Conservation (phyloP, 1,140 invertebrate genomes). For the Gonatopus flavifemur region DNA sequence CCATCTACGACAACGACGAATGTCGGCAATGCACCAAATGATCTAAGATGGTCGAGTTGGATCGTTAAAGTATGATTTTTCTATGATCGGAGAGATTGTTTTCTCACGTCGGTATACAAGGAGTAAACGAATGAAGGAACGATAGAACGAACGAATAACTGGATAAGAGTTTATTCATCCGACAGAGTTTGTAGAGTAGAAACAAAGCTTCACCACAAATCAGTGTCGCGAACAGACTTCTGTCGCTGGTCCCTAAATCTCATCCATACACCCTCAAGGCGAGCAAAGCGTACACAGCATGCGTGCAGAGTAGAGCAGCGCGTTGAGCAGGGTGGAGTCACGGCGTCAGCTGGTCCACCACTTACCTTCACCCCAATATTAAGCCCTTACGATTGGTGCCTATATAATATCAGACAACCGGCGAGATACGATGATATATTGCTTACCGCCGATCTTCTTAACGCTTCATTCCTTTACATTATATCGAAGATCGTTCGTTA, state of each 20-base stretch:
- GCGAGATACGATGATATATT: conserved; percentile 55
- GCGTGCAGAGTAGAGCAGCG: conserved; percentile 50
- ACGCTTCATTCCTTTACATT: conserved; percentile 21
- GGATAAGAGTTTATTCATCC: too few relatives aligned
- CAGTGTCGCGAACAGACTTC: conserved; percentile 57
- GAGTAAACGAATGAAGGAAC: too few relatives aligned
- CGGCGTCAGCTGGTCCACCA: conserved; percentile 58
- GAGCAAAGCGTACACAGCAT: conserved; percentile 44
- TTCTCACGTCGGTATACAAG: too few relatives aligned
- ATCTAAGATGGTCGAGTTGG: too few relatives aligned
- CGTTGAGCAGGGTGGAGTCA: too few relatives aligned
- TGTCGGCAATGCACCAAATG: too few relatives aligned
- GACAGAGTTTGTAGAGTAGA: conserved; percentile 47
- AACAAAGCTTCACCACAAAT: conserved; percentile 60
- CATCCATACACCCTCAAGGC: conserved; percentile 58
- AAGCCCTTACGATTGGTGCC: conserved; percentile 58
- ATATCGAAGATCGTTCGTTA: neutral
- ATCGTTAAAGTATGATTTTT: too few relatives aligned
- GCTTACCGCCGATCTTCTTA: conserved; percentile 30
- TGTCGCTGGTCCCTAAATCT: conserved; percentile 56
- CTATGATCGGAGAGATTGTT: too few relatives aligned
- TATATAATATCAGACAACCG: conserved; percentile 58
- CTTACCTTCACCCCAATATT: conserved; percentile 60
- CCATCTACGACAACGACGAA: too few relatives aligned
- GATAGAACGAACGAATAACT: too few relatives aligned